These are phyloP conservation scores for Dynastes maya DNA, from an alignment of 2,888 invertebrate species.

Conservation along the genomic window DNA sequence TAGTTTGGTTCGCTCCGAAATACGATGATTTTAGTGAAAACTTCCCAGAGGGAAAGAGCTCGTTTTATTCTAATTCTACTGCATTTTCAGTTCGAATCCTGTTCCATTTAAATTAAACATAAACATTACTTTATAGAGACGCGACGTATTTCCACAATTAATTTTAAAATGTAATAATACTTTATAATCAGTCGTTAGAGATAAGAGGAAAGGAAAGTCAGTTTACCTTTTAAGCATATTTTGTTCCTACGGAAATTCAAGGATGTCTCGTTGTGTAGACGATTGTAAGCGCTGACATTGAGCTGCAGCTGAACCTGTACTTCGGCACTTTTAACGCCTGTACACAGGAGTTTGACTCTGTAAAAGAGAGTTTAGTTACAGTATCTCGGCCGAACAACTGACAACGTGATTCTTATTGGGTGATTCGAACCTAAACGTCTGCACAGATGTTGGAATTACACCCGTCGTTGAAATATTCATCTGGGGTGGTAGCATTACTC, in stretches of 20 bases:
- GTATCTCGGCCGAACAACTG: too few species aligned
- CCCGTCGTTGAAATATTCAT: conserved; percentile 89
- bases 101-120: too few species aligned
- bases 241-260: conserved; percentile 89
- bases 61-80: too few species aligned
- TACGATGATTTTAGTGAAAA: too few species aligned
- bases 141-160: conserved; percentile 15
- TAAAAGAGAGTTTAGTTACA: conserved; percentile 54
- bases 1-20: too few species aligned
- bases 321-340: conserved; percentile 85
- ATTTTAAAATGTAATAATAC: conserved; percentile 23
- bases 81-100: too few species aligned
- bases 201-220: background rate
- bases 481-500: conserved; percentile 84
- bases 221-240: conserved; percentile 86
- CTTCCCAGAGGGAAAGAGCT: too few species aligned
- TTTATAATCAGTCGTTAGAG: conserved; percentile 17
- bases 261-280: conserved; percentile 80
- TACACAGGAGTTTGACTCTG: conserved; percentile 87
- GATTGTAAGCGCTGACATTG: conserved; percentile 83
- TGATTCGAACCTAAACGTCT: conserved; percentile 78
- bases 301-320: conserved; percentile 87
- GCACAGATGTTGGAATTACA: conserved; percentile 83
- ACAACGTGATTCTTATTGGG: conserved; percentile 50
- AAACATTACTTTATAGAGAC: background rate